Conservation (phyloP, 2,888 invertebrate species). For the Teinopalpus imperialis region DNA sequence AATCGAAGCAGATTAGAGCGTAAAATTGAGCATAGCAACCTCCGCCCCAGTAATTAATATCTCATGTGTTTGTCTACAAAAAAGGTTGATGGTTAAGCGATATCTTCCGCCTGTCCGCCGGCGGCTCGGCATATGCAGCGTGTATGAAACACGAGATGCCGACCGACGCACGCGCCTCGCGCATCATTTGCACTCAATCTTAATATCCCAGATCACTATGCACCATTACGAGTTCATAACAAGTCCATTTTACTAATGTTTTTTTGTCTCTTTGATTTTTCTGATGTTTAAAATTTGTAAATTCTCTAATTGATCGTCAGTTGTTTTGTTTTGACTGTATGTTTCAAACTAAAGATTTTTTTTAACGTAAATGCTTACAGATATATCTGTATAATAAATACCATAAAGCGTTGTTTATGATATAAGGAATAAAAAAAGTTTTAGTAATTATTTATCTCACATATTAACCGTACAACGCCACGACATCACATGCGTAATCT, state of each 20-base stretch:
- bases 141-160: slow-evolving; percentile 56
- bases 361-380: no score
- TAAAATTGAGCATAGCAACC: slow-evolving; percentile 61
- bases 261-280: slow-evolving; percentile 51
- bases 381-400: no score
- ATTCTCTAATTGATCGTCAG: slow-evolving; percentile 39
- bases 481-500: no score
- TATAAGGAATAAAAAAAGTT: no score
- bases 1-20: slow-evolving; percentile 35
- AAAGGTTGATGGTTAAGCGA: slow-evolving; percentile 57
- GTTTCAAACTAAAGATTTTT: not conserved
- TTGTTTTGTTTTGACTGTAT: slow-evolving; percentile 15
- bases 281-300: slow-evolving; percentile 28
- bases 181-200: slow-evolving; percentile 76
- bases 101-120: slow-evolving; percentile 49
- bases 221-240: slow-evolving; percentile 73
- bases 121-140: slow-evolving; percentile 31
- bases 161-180: slow-evolving; percentile 62
- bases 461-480: no score
- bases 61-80: slow-evolving; percentile 61
- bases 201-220: slow-evolving; percentile 70
- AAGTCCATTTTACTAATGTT: slow-evolving; percentile 35
- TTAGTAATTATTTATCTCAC: no score
- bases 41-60: slow-evolving; percentile 73
- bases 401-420: no score